A percentile compares a stretch with the other conserved stretches of the same genome.
Conservation (phyloP, 2,113 vertebrate species). For the Sinocyclocheilus rhinocerous region DNA sequence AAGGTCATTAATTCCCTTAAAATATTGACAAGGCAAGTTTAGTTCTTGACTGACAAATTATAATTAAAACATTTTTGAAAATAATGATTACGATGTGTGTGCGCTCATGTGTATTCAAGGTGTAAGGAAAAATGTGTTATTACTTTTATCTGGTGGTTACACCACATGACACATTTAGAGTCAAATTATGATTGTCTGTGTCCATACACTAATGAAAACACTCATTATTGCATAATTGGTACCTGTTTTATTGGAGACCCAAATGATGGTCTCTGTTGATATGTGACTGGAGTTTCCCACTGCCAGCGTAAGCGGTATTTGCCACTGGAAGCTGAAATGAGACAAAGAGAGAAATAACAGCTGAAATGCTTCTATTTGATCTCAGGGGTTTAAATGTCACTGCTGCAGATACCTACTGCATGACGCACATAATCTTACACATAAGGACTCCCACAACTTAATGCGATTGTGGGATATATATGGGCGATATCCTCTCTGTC, state of each 20-base stretch:
- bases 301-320: slow-evolving; percentile 91
- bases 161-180: no score
- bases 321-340: slow-evolving; percentile 90
- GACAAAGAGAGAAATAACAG: slow-evolving; percentile 20
- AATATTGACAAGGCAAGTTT: no score
- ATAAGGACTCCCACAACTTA: background rate
- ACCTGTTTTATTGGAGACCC: slow-evolving; percentile 98
- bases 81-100: no score
- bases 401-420: background rate
- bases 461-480: slow-evolving; percentile 7
- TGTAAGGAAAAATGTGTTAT: background rate
- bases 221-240: slow-evolving; percentile 39
- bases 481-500: background rate
- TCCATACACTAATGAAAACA: background rate
- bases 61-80: no score
- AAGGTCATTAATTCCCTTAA: no score
- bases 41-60: no score
- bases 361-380: background rate
- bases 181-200: no score
- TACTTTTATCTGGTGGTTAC: background rate
- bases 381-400: slow-evolving; percentile 6
- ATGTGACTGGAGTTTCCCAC: slow-evolving; percentile 89
- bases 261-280: slow-evolving; percentile 89
- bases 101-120: no score
- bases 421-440: background rate